These are phyloP conservation scores for Syngnathus acus DNA, from an alignment of 2,797 vertebrate species.

Conservation along the genomic window DNA sequence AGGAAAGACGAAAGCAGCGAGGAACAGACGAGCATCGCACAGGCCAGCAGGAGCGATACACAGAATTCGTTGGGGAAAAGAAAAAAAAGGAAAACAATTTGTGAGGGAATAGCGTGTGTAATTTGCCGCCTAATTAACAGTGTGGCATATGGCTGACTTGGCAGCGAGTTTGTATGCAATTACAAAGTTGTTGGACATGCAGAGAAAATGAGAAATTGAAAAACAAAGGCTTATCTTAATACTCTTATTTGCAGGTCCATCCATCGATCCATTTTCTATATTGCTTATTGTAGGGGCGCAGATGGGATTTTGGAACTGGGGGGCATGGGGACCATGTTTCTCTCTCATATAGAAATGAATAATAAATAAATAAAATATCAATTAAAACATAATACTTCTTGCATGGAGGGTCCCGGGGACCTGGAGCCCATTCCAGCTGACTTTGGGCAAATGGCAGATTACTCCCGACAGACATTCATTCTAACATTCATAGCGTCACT, in stretches of 20 bases:
- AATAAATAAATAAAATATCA: no score
- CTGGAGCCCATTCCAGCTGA: no score
- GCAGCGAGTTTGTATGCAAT: conserved; percentile 19
- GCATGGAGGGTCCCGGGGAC: no score
- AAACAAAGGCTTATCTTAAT: not conserved
- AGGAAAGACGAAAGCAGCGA: not conserved
- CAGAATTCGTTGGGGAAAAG: not conserved
- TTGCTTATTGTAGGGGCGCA: no score
- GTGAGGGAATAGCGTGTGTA: conserved; percentile 33
- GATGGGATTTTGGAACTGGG: no score
- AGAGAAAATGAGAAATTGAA: not conserved
- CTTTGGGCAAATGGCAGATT: no score
- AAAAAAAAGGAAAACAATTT: not conserved
- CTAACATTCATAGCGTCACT: no score
- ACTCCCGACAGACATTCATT: no score
- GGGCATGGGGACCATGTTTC: no score
- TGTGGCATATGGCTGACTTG: conserved; percentile 46
- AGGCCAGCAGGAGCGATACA: conserved; percentile 7
- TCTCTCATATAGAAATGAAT: no score
- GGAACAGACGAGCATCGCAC: conserved; percentile 27
- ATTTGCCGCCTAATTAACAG: conserved; percentile 51
- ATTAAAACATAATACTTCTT: no score
- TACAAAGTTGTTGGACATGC: conserved; percentile 5
- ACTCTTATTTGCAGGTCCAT: not conserved
- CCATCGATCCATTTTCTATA: not conserved